These are phyloP conservation scores for Periphyllus acericola DNA, from an alignment of 2,888 invertebrate species.

Conservation along the genomic window DNA sequence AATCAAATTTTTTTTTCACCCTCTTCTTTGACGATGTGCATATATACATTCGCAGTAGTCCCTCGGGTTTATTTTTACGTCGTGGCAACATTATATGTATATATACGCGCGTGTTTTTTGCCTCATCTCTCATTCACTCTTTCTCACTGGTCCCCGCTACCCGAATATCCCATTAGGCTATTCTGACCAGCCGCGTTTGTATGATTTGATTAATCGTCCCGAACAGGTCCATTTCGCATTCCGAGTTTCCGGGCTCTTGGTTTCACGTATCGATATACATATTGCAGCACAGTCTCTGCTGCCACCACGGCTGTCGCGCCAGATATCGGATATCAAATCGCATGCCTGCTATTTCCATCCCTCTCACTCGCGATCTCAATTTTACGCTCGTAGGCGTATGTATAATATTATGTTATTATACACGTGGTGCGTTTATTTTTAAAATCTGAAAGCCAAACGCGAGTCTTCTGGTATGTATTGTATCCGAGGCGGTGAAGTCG, in stretches of 20 bases:
- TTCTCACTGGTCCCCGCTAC: constrained; percentile 4
- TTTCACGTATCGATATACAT: constrained; percentile 9
- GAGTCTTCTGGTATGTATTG: no score
- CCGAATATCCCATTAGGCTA: constrained; percentile 19
- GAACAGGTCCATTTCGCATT: constrained; percentile 31
- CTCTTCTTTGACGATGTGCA: not conserved
- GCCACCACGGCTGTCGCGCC: not conserved
- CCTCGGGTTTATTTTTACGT: not conserved
- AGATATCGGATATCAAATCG: not conserved
- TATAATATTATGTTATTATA: no score
- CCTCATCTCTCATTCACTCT: not conserved
- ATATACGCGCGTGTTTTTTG: not conserved
- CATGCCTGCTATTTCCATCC: no score
- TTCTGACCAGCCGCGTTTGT: not conserved
- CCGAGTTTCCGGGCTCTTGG: constrained; percentile 1
- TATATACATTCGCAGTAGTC: constrained; percentile 10
- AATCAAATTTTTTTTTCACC: constrained; percentile 35
- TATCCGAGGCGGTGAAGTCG: no score
- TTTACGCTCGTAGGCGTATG: no score
- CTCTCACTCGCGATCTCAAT: no score
- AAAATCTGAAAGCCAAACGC: no score
- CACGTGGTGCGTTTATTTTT: no score
- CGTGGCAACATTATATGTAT: not conserved
- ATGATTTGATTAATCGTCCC: constrained; percentile 39
- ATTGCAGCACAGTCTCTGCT: not conserved